Evolutionary conservation across 1,140 invertebrate genomes (phyloP).

Genomic region (Pachyrhynchus sulphureomaculatus): DNA sequence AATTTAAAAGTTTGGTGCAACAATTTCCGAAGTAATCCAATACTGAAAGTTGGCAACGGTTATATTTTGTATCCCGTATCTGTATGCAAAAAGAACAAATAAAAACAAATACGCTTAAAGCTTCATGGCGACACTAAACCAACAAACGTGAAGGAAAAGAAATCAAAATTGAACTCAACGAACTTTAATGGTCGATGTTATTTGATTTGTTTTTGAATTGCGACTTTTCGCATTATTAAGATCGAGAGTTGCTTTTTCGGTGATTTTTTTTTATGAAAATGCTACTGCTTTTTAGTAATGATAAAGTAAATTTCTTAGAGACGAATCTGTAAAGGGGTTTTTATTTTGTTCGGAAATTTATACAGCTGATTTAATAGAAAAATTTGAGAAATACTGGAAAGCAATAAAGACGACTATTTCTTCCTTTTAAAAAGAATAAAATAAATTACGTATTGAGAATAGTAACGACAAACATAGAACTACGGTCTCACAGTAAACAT

Average conservation of each 20-base stretch:
- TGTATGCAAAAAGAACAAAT: conserved; percentile 23
- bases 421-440: too few species aligned
- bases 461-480: too few species aligned
- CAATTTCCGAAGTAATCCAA: conserved; percentile 35
- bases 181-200: conserved; percentile 18
- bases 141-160: conserved; percentile 23
- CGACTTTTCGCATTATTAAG: conserved; percentile 1
- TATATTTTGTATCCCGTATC: conserved; percentile 20
- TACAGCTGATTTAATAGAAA: too few species aligned
- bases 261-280: too few species aligned
- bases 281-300: too few species aligned
- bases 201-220: conserved; percentile 16
- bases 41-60: conserved; percentile 26
- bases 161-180: conserved; percentile 19
- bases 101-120: conserved; percentile 28
- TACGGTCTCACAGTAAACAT: too few species aligned
- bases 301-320: too few species aligned
- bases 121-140: conserved; percentile 25
- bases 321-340: too few species aligned
- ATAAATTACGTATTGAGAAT: too few species aligned
- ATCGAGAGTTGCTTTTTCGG: neutral
- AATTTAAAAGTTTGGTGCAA: conserved; percentile 33
- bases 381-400: too few species aligned
- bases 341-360: too few species aligned
- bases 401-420: too few species aligned